Conservation (phyloP, 2,797 vertebrate species). For the Lerista edwardsae region DNA sequence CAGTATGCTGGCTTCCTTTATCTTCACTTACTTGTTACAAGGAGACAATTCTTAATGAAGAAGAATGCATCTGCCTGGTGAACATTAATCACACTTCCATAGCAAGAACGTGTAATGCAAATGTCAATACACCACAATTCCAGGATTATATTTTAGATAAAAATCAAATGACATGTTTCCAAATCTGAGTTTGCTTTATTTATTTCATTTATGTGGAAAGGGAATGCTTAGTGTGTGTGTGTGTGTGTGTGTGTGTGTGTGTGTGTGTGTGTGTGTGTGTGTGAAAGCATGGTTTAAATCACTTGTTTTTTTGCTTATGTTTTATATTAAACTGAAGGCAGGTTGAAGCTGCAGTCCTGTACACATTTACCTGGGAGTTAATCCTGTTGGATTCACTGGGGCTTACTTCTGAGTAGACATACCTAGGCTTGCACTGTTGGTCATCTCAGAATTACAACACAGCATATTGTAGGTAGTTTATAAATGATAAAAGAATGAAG, state of each 20-base stretch:
- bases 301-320: background rate
- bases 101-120: background rate
- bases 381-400: background rate
- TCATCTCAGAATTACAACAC: too few species aligned
- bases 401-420: background rate
- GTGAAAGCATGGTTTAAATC: background rate
- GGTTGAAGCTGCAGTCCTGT: background rate
- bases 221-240: background rate
- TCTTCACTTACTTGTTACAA: constrained; percentile 24
- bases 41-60: constrained; percentile 9
- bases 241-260: too few species aligned
- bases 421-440: background rate
- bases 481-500: too few species aligned
- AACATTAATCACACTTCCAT: background rate
- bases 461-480: too few species aligned
- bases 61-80: background rate
- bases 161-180: background rate
- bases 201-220: background rate
- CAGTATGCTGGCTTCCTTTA: background rate
- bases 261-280: too few species aligned
- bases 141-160: background rate
- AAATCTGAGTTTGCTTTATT: background rate
- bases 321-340: background rate
- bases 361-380: background rate
- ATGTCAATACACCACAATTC: background rate